phyloP scores from a whole-genome alignment of 2,797 vertebrate species.

The Discoglossus pictus region DNA sequence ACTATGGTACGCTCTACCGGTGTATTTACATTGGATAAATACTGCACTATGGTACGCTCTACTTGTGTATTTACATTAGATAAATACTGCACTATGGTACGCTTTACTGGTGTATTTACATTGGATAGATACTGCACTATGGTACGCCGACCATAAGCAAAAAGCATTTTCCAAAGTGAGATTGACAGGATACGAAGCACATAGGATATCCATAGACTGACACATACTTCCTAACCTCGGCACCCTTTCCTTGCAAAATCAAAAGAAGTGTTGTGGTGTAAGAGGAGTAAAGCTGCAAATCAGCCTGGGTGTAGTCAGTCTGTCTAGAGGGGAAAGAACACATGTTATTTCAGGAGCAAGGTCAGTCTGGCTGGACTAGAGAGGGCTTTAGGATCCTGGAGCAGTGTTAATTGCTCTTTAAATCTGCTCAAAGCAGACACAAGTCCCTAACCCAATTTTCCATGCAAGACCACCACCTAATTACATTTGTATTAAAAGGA shows the following conservation, averaged over 20 bases:
- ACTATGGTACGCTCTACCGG: too few relatives aligned
- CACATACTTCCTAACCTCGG: neutral
- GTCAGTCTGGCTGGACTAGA: slow-evolving; percentile 21
- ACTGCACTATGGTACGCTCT: too few relatives aligned
- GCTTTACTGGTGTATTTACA: too few relatives aligned
- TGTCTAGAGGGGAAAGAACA: slow-evolving; percentile 34
- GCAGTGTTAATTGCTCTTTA: neutral
- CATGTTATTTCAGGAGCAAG: slow-evolving; percentile 14
- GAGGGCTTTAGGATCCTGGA: neutral
- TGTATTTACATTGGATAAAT: too few relatives aligned
- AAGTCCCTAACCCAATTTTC: neutral
- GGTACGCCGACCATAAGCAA: too few relatives aligned
- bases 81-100: too few relatives aligned
- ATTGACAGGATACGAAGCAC: neutral
- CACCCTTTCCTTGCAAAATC: slow-evolving; percentile 4
- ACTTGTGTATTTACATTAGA: too few relatives aligned
- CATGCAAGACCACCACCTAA: too few relatives aligned
- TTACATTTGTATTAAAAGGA: neutral
- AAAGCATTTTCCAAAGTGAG: neutral
- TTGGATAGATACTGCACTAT: too few relatives aligned
- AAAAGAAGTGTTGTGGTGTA: slow-evolving; percentile 17
- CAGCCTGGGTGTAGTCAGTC: slow-evolving; percentile 20
- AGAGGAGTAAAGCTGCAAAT: slow-evolving; percentile 13
- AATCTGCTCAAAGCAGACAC: neutral
- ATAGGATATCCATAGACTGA: slow-evolving; percentile 22